These are phyloP conservation scores for Malaclemys terrapin DNA, from an alignment of 2,113 vertebrate species.

Conservation along the genomic window DNA sequence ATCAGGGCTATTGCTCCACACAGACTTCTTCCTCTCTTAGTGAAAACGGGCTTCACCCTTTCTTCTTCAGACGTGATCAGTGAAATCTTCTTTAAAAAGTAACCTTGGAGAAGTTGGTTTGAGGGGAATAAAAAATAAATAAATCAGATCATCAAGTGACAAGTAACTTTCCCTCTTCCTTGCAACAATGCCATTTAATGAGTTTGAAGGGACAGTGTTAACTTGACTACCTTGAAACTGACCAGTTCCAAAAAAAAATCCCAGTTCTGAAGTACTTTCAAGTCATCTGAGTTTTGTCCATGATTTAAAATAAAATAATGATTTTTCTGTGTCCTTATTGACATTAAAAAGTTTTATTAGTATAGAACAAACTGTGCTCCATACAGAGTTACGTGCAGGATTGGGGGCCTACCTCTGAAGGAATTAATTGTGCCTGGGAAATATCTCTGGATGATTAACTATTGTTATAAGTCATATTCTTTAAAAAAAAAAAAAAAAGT, in stretches of 20 bases:
- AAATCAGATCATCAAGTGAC: not conserved
- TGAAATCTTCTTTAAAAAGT: conserved; percentile 77
- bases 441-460: not conserved
- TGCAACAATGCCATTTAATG: not conserved
- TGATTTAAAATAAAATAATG: not conserved
- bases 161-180: not conserved
- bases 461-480: accelerated
- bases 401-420: not conserved
- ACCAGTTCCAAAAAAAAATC: accelerated
- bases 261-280: accelerated
- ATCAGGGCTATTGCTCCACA: conserved; percentile 33
- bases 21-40: conserved; percentile 58
- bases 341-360: accelerated
- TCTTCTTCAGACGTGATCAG: conserved; percentile 68
- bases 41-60: conserved; percentile 39
- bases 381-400: accelerated
- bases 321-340: not conserved
- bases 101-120: conserved; percentile 53
- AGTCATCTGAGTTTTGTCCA: accelerated
- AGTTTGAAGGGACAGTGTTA: not conserved
- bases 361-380: not conserved
- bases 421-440: accelerated
- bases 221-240: not conserved
- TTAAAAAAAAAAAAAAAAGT: accelerated
- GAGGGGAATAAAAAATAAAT: accelerated